Base-by-base conservation (phyloP, 2,113 vertebrate genomes). In the Erythrocebus patas region DNA sequence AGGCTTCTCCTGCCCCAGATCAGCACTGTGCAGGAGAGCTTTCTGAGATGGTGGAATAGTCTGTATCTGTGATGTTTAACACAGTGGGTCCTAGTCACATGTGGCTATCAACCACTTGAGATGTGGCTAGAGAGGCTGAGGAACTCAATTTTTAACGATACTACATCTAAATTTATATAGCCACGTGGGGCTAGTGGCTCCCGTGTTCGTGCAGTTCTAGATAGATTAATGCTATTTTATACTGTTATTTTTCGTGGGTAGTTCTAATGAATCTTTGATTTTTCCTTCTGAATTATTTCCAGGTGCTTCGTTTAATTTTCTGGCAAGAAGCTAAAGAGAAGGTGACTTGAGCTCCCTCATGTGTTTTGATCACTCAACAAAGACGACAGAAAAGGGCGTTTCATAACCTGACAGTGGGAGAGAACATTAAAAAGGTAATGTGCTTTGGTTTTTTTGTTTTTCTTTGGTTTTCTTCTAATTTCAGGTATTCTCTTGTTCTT, bases 401-500 rank as follows among this genome's bases (percentile, higher is more conserved):
- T n/a, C 25, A 45, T 43, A 61, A 61, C 11, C 25, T 40, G 52
- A 50, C 0, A 40, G 45, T 22, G 2, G 78, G 23, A 55, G 38
- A 80, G 64, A 55, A 35, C 13, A 2, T 50, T 40, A 70, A 64
- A 84, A 64, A 52, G 45, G 43, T 40, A 91, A 55, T 11, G 4
- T 50, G 48, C 48, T 50, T 50, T 50, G 48, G 11, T 50, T 50
- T 50, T 14, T 50, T 50, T 50, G 48, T 50, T 50, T 27, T 75
- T 81, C 40, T 93, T 76, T 91, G 59, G 8, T 61, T 93, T 80
- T 94, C 59, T 66, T 82, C 76, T 90, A 85, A 94, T 6, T 86
- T 96, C 82, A 93, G 91, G 48, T 52, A 35, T 82, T 68, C 38
- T 81, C 43, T 72, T 96, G 17, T 82, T 97, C 73, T 90, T 9